Evolutionary conservation across 2,797 vertebrate species (phyloP), one percentile per base, ranked within the genome.

Genomic region (Lacerta agilis): DNA sequence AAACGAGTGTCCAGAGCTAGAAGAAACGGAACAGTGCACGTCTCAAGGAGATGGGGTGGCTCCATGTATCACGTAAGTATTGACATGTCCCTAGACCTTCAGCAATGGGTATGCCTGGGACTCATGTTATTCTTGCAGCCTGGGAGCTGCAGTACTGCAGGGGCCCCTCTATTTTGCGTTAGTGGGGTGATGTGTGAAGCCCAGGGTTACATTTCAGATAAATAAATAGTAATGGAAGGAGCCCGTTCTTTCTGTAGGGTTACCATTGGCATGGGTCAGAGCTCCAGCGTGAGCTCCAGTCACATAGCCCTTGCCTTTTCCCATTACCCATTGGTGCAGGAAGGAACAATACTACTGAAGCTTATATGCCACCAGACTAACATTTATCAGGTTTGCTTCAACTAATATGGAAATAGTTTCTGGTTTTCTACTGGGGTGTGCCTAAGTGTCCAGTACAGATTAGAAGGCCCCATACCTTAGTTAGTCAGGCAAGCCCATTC

Each of bases 1-100:
- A 61, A 95, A 89, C 0, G 97, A 98, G 43, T 99, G 99, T 90
- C 97, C 98, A 0, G 92, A 91, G 1, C 93, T 99, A 90, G 98
- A 98, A 94, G 98, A 99, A 91, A 92, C 66, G 0, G 97, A 98
- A 73, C 82, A 94, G 0, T 99, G 99, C 77, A 91, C 97, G 82
- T 96, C 98, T 73, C 95, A 96, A 91, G 97, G 97, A 66, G 97
- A 98, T 1, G 96, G 95, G 0, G 90, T 97, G 6, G 95, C 96
- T 6, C 97, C 98, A 0, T 99, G 99, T 87, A 94, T 98, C 91
- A 97, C 71, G 99, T 99, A 96, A 98, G 98, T 97, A 87, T 83
- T 61, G 45, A 5, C 8, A 82, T 27, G n/a, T 88, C 64, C n/a
- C 82, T 83, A 36, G 89, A 83, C 77, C 89, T 15, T 2, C 0